Evolutionary conservation across 2,113 vertebrate species (phyloP), one percentile per base, ranked within the genome.

Genomic region (Aspidoscelis tigris): DNA sequence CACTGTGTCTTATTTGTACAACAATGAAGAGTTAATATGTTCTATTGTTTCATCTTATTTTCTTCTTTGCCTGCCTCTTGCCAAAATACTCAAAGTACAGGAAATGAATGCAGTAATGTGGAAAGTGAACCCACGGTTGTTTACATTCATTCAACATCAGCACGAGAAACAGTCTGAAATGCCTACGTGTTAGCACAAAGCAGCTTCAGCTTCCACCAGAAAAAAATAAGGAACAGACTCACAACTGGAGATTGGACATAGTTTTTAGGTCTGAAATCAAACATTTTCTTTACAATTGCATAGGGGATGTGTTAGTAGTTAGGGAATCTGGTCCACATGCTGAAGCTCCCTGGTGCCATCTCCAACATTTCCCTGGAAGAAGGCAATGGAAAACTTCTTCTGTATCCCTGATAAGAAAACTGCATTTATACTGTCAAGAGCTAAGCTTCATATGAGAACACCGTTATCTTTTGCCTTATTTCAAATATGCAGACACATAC

Each of bases 81-180:
- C 44, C 78, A 80, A 69, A 80, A 80, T 50, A 50, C 24, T 26
- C 7, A 69, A 80, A 69, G 18, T 69, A 53, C 78, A 70, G 78
- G 78, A 80, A 80, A 80, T 70, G 78, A 69, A 53, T 33, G 66
- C 20, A 70, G 18, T n/a, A 50, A 80, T 53, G 47, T 80, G 78
- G 65, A 80, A 80, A 47, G 8, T 80, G 65, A 69, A 80, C 78
- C 8, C 58, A 61, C 14, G 14, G 58, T 80, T 70, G 65, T n/a
- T 80, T 66, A 11, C 39, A 26, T 80, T 80, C 69, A 69, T 18
- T n/a, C 41, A 68, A 24, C 64, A 43, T 24, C 26, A 33, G 4
- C 12, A 41, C 43, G 8, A 9, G 18, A 61, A 4, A 5, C 58
- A 78, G 16, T 24, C 76, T 65, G 58, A 80, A 53, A 50, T 20